phyloP scores from a whole-genome alignment of 2,113 vertebrate genomes.

The Oryctolagus cuniculus region mOryCun1.1 NC_091432.1:4028501-4029000 shows the following conservation, averaged over 20 bases:
- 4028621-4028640: no score
- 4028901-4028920: background rate
- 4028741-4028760: background rate
- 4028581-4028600: no score
- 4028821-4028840: background rate
- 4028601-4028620: no score
- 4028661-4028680: background rate
- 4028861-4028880: background rate
- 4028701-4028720: background rate
- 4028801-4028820: background rate
- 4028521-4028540: no score
- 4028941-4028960: rapidly evolving
- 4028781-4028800: background rate
- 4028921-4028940: background rate
- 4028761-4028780: background rate
- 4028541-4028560: no score
- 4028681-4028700: background rate
- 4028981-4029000: background rate
- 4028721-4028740: background rate
- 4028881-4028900: no score
- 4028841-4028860: background rate
- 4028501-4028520: no score
- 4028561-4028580: no score
- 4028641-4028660: background rate
- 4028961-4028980: background rate